Conservation (phyloP, 1,140 invertebrate genomes). For the Cecropterus lyciades region DNA sequence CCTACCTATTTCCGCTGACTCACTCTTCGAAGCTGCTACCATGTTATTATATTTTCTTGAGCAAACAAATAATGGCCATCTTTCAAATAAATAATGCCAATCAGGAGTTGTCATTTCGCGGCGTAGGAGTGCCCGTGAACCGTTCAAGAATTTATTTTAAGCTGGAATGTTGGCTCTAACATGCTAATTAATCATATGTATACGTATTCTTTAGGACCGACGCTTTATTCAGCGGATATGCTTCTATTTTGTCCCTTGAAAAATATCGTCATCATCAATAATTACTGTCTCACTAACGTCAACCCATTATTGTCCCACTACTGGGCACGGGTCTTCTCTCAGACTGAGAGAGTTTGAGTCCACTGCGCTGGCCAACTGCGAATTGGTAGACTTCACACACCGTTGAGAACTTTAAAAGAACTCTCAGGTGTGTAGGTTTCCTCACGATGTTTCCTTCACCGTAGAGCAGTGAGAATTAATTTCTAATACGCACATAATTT, state of each 20-base stretch:
- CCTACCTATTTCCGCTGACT: neutral
- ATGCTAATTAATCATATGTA: constrained; percentile 60
- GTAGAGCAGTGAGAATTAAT: no score
- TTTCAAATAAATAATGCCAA: constrained; percentile 38
- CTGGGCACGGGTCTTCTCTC: no score
- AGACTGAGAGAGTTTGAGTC: no score
- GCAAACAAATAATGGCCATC: constrained; percentile 22
- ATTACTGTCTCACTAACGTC: no score
- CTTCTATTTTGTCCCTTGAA: neutral
- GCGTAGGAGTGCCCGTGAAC: constrained; percentile 61
- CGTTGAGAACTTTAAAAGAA: no score
- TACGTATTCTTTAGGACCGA: constrained; percentile 38
- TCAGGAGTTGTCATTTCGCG: constrained; percentile 35
- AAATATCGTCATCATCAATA: neutral
- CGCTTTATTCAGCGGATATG: constrained; percentile 12
- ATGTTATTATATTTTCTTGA: constrained; percentile 2
- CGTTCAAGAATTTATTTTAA: constrained; percentile 58
- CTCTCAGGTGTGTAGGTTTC: no score
- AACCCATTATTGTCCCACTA: no score
- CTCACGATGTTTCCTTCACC: no score
- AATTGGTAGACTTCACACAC: no score
- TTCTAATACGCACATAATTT: no score
- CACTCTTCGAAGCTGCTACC: constrained; percentile 12
- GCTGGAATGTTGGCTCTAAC: constrained; percentile 62
- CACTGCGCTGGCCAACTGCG: no score